phyloP scores from a whole-genome alignment of 2,888 invertebrate species.

The Malachius bipustulatus region DNA sequence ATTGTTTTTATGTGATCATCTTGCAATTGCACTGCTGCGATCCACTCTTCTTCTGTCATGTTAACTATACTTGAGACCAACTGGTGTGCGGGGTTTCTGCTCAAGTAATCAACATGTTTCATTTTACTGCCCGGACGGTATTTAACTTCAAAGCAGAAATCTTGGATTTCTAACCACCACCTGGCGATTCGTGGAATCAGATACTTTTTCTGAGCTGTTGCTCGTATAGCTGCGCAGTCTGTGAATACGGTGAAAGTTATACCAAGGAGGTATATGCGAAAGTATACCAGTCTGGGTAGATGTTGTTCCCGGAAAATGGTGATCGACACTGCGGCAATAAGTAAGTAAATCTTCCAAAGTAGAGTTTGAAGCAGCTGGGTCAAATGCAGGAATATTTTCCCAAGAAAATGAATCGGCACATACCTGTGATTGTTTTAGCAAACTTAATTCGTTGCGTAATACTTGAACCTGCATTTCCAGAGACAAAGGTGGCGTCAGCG shows the following conservation, averaged over 20 bases:
- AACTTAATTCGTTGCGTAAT: too few relatives aligned
- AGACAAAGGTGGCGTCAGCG: too few relatives aligned
- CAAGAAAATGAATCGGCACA: too few relatives aligned
- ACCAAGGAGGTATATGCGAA: slow-evolving; percentile 22
- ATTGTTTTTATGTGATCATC: slow-evolving; percentile 11
- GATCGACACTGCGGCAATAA: too few relatives aligned
- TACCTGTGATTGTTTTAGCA: too few relatives aligned
- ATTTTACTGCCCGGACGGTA: slow-evolving; percentile 15
- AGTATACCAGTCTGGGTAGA: slow-evolving; percentile 20
- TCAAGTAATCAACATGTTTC: slow-evolving; percentile 20
- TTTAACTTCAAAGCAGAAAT: slow-evolving; percentile 19
- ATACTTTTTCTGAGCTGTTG: slow-evolving; percentile 23
- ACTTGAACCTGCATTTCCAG: too few relatives aligned
- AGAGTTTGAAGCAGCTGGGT: too few relatives aligned
- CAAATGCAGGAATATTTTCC: too few relatives aligned
- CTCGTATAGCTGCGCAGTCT: slow-evolving; percentile 27
- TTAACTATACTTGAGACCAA: too few relatives aligned
- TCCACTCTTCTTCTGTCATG: slow-evolving; percentile 16
- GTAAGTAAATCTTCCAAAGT: too few relatives aligned
- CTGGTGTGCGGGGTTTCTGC: too few relatives aligned
- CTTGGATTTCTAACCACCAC: slow-evolving; percentile 24
- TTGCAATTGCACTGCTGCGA: slow-evolving; percentile 18
- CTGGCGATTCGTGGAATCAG: slow-evolving; percentile 24
- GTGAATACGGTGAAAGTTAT: slow-evolving; percentile 22
- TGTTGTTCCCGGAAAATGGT: too few relatives aligned